These are phyloP conservation scores for Halocynthia aurantium DNA, from an alignment of 23 tunicate genomes.

Conservation along the genomic window DNA sequence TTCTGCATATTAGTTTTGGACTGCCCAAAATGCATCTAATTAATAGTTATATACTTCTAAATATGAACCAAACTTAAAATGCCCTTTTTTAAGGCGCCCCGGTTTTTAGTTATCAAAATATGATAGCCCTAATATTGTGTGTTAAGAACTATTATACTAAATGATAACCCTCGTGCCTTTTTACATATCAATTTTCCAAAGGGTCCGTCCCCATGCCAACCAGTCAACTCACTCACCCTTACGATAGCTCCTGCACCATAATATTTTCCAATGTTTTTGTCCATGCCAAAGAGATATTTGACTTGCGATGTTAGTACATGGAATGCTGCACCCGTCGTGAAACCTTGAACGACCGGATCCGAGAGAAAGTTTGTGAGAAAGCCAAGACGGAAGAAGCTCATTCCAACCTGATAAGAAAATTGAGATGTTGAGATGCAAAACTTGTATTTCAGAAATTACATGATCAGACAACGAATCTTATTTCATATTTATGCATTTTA, in stretches of 20 bases:
- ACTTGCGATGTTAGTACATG: conserved; percentile 83
- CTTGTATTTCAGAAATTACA: not conserved
- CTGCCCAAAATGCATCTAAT: too few species aligned
- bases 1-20: too few species aligned
- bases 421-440: not conserved
- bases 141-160: too few species aligned
- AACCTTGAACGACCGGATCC: conserved; percentile 98
- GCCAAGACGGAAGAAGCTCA: conserved; percentile 82
- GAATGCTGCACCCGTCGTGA: conserved; percentile 90
- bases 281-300: conserved; percentile 83
- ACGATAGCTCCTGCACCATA: conserved; percentile 66
- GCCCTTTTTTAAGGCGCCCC: too few species aligned
- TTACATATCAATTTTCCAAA: too few species aligned
- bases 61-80: too few species aligned
- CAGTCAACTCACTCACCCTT: conserved; percentile 36
- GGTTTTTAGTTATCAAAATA: too few species aligned
- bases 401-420: conserved; percentile 33
- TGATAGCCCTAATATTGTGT: too few species aligned
- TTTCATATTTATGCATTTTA: not conserved
- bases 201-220: too few species aligned
- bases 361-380: conserved; percentile 82
- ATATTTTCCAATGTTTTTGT: conserved; percentile 53
- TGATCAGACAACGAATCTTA: not conserved
- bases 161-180: too few species aligned
- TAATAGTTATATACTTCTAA: too few species aligned